Evolutionary conservation across 1,140 invertebrate genomes (phyloP).

Genomic region (Teleopsis dalmanni): DNA sequence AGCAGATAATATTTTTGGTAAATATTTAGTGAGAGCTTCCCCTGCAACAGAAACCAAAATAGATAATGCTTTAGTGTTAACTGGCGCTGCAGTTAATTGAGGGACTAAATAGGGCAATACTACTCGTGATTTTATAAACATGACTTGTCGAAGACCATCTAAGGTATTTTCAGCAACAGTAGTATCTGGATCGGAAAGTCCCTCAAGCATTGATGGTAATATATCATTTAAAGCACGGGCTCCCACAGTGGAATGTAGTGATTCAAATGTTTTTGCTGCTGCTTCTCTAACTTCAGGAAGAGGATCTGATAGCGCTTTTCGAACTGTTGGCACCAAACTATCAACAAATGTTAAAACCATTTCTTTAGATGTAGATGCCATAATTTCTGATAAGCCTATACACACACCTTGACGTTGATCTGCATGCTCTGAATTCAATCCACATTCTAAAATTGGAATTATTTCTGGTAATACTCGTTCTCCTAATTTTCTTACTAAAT

Average conservation of each 20-base stretch:
- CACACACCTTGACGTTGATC: conserved; percentile 97
- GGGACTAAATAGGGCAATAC: conserved; percentile 94
- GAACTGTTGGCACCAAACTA: conserved; percentile 93
- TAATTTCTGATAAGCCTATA: conserved; percentile 96
- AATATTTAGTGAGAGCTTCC: conserved; percentile 86
- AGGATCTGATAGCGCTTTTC: conserved; percentile 88
- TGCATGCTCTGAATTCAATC: conserved; percentile 79
- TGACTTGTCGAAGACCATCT: conserved; percentile 91
- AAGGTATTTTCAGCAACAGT: conserved; percentile 75
- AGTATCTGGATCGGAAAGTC: conserved; percentile 69
- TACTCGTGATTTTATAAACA: conserved; percentile 91
- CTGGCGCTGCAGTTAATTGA: conserved; percentile 77
- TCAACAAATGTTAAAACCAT: conserved; percentile 92
- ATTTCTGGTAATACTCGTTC: conserved; percentile 97
- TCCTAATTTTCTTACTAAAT: conserved; percentile 94
- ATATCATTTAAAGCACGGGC: conserved; percentile 95
- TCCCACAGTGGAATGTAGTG: conserved; percentile 89
- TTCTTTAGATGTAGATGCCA: conserved; percentile 90
- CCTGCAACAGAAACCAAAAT: conserved; percentile 88
- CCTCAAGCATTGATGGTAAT: conserved; percentile 79
- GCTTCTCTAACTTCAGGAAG: conserved; percentile 86
- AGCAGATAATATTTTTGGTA: conserved; percentile 85
- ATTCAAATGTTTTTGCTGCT: conserved; percentile 94
- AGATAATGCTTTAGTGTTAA: conserved; percentile 89
- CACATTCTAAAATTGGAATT: conserved; percentile 92